Evolutionary conservation across 2,113 vertebrate genomes (phyloP).

Genomic region (Cynopterus brachyotis): DNA sequence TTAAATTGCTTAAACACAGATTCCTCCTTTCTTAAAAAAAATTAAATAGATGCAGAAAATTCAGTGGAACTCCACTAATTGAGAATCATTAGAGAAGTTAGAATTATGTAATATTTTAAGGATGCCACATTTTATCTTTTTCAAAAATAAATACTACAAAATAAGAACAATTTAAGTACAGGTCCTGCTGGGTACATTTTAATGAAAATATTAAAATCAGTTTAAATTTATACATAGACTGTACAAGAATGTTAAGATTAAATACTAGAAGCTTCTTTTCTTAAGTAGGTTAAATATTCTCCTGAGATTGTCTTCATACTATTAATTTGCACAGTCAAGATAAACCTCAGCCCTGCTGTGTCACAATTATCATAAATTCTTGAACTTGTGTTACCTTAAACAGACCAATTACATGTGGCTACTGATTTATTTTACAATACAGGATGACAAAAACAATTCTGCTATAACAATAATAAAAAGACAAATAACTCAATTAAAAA

Average conservation of each 20-base stretch:
- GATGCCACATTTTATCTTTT: constrained; percentile 5
- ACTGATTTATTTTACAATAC: background rate
- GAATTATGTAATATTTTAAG: background rate
- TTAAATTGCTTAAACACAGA: background rate
- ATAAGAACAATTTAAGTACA: background rate
- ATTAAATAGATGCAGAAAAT: background rate
- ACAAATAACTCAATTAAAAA: background rate
- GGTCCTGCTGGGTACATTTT: background rate
- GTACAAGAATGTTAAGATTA: background rate
- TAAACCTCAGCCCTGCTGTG: background rate
- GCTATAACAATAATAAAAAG: background rate
- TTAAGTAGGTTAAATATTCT: constrained; percentile 23
- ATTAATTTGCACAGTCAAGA: background rate
- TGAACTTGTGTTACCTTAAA: background rate
- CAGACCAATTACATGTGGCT: background rate
- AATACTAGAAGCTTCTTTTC: background rate
- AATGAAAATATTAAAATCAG: background rate
- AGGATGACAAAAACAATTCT: background rate
- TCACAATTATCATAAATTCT: background rate
- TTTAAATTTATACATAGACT: background rate
- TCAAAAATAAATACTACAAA: background rate
- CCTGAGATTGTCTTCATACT: constrained; percentile 1
- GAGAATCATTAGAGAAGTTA: background rate
- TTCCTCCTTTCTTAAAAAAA: constrained; percentile 26
- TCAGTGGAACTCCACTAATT: background rate